Evolutionary conservation across 2,113 vertebrate species (phyloP).

Genomic region (Synchiropus splendidus): DNA sequence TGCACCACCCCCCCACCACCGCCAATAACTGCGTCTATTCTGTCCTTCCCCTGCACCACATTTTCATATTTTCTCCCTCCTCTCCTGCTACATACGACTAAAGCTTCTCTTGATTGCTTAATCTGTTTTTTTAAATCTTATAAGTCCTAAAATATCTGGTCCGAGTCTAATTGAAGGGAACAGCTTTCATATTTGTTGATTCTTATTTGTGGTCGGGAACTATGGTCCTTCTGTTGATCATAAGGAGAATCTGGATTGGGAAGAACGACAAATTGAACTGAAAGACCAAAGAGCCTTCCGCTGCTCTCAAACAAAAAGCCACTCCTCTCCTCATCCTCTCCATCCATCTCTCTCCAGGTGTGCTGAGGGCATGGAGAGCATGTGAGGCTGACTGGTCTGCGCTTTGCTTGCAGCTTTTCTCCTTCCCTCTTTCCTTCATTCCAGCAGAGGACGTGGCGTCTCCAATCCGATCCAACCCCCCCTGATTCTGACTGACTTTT

Average conservation of each 20-base stretch:
- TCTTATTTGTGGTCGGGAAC: too few relatives aligned
- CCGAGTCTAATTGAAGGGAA: too few relatives aligned
- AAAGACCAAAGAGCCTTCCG: too few relatives aligned
- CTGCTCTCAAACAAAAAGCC: slow-evolving; percentile 1
- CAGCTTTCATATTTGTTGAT: too few relatives aligned
- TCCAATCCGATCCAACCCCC: slow-evolving; percentile 17
- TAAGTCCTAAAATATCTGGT: too few relatives aligned
- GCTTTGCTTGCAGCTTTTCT: slow-evolving; percentile 65
- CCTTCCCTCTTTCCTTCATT: slow-evolving; percentile 29
- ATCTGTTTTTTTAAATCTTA: too few relatives aligned
- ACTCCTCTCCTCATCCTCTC: slow-evolving; percentile 11
- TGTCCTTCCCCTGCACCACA: slow-evolving; percentile 10
- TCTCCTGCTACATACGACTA: slow-evolving; percentile 7
- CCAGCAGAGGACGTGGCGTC: slow-evolving; percentile 36
- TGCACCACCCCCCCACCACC: slow-evolving; percentile 30
- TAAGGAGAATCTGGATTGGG: too few relatives aligned
- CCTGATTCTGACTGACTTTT: slow-evolving; percentile 32
- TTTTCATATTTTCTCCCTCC: slow-evolving; percentile 15
- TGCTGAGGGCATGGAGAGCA: slow-evolving; percentile 68
- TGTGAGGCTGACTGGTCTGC: slow-evolving; percentile 55
- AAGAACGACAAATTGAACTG: too few relatives aligned
- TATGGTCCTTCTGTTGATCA: too few relatives aligned
- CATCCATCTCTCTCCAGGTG: slow-evolving; percentile 47
- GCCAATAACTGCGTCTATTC: slow-evolving; percentile 32
- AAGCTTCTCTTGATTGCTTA: too few relatives aligned